Conservation (phyloP, 2,113 vertebrate species). For the Burhinus bistriatus region DNA sequence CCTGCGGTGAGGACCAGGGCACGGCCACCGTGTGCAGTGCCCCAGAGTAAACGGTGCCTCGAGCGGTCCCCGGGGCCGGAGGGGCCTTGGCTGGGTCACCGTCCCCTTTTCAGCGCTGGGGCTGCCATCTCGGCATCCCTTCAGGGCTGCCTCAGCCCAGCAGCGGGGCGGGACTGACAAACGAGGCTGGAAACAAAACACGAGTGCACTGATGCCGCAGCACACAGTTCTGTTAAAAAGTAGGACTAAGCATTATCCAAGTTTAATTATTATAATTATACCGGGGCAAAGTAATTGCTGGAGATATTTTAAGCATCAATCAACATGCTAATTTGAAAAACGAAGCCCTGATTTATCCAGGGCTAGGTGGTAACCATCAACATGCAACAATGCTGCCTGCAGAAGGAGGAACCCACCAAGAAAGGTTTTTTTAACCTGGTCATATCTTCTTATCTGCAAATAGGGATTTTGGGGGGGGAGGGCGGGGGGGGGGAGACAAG, state of each 20-base stretch:
- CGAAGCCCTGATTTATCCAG: background rate
- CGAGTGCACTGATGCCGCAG: background rate
- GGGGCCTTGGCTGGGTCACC: background rate
- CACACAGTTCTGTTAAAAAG: conserved; percentile 39
- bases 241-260: conserved; percentile 37
- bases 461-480: background rate
- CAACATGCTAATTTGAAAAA: conserved; percentile 44
- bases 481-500: background rate
- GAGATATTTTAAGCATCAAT: conserved; percentile 56
- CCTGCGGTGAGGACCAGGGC: rapidly evolving
- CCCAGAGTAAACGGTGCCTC: rapidly evolving
- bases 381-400: background rate
- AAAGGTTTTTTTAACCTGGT: background rate
- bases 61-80: background rate
- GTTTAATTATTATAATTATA: conserved; percentile 55
- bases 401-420: background rate
- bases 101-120: background rate
- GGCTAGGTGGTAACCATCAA: background rate
- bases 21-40: background rate
- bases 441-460: background rate
- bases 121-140: background rate
- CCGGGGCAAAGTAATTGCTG: conserved; percentile 52
- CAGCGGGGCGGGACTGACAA: background rate
- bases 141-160: background rate
- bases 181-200: conserved; percentile 1